phyloP scores from a whole-genome alignment of 1,140 invertebrate genomes.

The Neodiprion lecontei region DNA sequence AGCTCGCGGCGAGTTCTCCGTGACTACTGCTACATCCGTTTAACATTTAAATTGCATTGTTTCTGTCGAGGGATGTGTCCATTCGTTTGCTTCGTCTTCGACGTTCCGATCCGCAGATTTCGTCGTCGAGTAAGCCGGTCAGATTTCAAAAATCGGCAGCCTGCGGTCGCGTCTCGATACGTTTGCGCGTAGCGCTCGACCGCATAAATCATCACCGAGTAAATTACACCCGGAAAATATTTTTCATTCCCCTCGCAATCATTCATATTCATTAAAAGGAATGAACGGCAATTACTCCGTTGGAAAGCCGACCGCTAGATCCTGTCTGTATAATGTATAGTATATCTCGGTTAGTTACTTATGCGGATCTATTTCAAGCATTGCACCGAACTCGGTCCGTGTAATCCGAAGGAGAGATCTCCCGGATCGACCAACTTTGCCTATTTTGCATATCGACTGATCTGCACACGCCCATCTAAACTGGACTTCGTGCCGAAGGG shows the following conservation, averaged over 20 bases:
- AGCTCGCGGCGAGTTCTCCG: slow-evolving; percentile 20
- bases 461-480: too few species aligned
- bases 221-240: background rate
- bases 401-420: background rate
- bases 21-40: slow-evolving; percentile 34
- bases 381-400: background rate
- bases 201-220: background rate
- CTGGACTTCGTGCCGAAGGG: too few species aligned
- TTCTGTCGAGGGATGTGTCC: slow-evolving; percentile 43
- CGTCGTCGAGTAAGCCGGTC: background rate
- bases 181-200: background rate
- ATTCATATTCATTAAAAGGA: background rate
- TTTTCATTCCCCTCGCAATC: background rate
- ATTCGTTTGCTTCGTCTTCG: slow-evolving; percentile 23
- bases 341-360: slow-evolving; percentile 9
- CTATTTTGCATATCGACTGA: too few species aligned
- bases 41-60: slow-evolving; percentile 57
- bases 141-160: background rate
- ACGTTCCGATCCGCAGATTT: background rate
- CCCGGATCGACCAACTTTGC: too few species aligned
- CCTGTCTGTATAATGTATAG: background rate
- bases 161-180: background rate
- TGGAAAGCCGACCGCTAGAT: background rate
- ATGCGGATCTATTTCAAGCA: slow-evolving; percentile 15
- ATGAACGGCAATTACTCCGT: background rate